Conservation (phyloP, 2,797 vertebrate genomes). For the Mico argentatus region DNA sequence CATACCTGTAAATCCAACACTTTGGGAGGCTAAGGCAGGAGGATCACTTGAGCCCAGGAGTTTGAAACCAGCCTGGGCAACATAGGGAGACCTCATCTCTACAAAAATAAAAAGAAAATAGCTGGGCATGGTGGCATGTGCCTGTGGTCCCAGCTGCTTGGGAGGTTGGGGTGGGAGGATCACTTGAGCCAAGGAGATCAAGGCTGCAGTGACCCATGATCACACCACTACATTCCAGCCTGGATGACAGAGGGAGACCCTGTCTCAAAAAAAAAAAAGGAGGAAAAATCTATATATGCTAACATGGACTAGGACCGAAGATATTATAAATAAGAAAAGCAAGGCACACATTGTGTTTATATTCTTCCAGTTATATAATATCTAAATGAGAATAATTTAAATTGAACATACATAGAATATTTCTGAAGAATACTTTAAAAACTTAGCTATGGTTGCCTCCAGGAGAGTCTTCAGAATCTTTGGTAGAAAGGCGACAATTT, state of each 20-base stretch:
- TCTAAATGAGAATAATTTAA: conserved; percentile 41
- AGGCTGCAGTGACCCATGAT: background rate
- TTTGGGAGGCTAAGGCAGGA: background rate
- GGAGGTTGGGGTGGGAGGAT: background rate
- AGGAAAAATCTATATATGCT: background rate
- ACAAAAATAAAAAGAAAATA: background rate
- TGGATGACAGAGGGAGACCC: background rate
- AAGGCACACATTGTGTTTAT: background rate
- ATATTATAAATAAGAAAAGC: conserved; percentile 16
- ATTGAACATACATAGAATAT: background rate
- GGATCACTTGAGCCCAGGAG: background rate
- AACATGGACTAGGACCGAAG: background rate
- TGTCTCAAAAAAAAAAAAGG: background rate
- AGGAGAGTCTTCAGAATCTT: background rate
- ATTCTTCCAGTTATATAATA: conserved; percentile 46
- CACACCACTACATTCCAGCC: background rate
- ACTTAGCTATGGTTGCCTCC: background rate
- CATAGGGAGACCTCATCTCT: background rate
- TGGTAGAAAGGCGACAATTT: background rate
- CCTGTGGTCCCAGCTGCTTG: background rate
- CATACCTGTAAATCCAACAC: background rate
- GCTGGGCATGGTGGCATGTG: background rate
- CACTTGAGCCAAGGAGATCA: background rate
- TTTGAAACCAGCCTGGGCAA: background rate
- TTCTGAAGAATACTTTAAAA: conserved; percentile 24